A percentile compares a stretch with the other conserved stretches of the same genome.
Conservation (phyloP, 2,797 vertebrate genomes). For the Chaenodraco wilsoni region DNA sequence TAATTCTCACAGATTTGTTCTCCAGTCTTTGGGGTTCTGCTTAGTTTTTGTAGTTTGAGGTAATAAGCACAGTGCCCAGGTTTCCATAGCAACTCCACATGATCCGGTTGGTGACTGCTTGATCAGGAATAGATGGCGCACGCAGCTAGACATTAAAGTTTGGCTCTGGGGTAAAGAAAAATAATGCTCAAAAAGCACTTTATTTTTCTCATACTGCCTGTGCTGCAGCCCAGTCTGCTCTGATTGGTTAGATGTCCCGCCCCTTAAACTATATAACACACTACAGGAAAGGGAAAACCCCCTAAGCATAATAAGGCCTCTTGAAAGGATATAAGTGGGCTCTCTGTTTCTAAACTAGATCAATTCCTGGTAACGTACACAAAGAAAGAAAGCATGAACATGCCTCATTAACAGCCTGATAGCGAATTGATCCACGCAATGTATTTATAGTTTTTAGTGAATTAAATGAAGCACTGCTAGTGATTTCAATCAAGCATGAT, state of each 20-base stretch:
- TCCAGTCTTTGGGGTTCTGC: slow-evolving; percentile 56
- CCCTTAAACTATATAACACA: too few species aligned
- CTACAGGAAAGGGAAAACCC: too few species aligned
- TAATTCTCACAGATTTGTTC: slow-evolving; percentile 60
- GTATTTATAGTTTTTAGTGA: slow-evolving; percentile 6
- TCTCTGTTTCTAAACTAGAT: slow-evolving; percentile 29
- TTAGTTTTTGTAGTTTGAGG: slow-evolving; percentile 66
- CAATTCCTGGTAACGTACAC: background rate
- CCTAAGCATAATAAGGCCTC: slow-evolving; percentile 2
- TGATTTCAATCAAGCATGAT: slow-evolving; percentile 27
- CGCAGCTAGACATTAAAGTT: slow-evolving; percentile 58
- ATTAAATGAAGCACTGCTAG: slow-evolving; percentile 17
- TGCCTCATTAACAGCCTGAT: background rate
- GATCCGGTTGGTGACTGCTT: slow-evolving; percentile 68
- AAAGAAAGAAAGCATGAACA: slow-evolving; percentile 3
- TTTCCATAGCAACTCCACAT: slow-evolving; percentile 85
- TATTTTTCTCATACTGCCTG: too few species aligned
- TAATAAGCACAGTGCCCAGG: slow-evolving; percentile 77
- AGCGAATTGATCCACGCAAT: slow-evolving; percentile 1
- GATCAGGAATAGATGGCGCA: slow-evolving; percentile 70
- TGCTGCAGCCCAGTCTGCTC: too few species aligned
- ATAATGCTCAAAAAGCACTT: slow-evolving; percentile 6
- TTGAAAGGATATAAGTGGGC: slow-evolving; percentile 37
- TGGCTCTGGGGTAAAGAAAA: slow-evolving; percentile 24
- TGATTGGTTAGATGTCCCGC: too few species aligned